Percentiles rank a stretch among this genome's conserved stretches.
These are phyloP conservation scores for Apotomis turbidana DNA, from an alignment of 2,888 invertebrate species.

Conservation along the genomic window DNA sequence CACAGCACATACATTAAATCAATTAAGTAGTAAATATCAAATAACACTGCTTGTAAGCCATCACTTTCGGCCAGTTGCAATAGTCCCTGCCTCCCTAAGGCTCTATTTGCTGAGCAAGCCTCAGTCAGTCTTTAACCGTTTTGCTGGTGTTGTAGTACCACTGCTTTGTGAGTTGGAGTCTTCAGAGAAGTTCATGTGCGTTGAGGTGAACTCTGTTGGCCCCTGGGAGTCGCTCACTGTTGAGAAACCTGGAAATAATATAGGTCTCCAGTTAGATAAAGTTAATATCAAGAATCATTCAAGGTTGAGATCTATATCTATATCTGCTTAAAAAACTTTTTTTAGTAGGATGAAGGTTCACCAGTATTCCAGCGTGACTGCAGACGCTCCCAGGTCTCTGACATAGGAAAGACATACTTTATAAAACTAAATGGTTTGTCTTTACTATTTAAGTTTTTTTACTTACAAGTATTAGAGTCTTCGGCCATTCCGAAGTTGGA, in stretches of 20 bases:
- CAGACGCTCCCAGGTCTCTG: too few species aligned
- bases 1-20: constrained; percentile 35
- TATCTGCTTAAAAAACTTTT: not conserved
- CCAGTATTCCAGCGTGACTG: too few species aligned
- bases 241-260: constrained; percentile 88
- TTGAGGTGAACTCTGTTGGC: constrained; percentile 92
- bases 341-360: too few species aligned
- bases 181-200: constrained; percentile 93
- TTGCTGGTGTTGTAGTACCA: constrained; percentile 87
- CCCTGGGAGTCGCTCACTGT: constrained; percentile 96
- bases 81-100: constrained; percentile 28
- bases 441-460: constrained; percentile 6
- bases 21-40: constrained; percentile 33
- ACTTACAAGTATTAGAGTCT: constrained; percentile 95
- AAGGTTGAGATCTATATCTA: not conserved
- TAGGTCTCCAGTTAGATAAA: not conserved
- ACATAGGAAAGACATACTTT: not conserved
- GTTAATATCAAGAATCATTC: too few species aligned
- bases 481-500: constrained; percentile 94
- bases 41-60: constrained; percentile 33
- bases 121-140: constrained; percentile 91
- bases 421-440: not conserved
- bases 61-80: constrained; percentile 26
- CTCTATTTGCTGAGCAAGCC: constrained; percentile 44
- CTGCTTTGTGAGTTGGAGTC: constrained; percentile 96